Evolutionary conservation across 2,888 invertebrate genomes (phyloP), one percentile per base, ranked within the genome.

Genomic region (Cephus rjabovi): DNA sequence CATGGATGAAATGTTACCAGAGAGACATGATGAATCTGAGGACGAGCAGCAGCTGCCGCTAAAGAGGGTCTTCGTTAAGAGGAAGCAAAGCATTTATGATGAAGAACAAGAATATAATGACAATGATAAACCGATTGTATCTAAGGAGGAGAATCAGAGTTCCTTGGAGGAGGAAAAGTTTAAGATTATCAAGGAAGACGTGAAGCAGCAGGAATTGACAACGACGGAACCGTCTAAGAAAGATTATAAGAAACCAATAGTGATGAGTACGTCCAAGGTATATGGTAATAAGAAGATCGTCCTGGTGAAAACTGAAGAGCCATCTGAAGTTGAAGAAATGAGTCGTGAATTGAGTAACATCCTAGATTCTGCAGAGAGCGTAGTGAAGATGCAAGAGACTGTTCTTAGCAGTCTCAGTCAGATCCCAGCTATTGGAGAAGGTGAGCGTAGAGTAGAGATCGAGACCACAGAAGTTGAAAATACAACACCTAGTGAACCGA

Each of bases 51-150:
- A 94, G 89, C 80, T 94, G 34, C 91, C 94, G 15, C 88, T 94
- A 30, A 94, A 94, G 83, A 93, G 94, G 75, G 94, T 94, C 73
- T 91, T 94, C 77, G 94, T 94, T 77, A 94, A 94, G 83, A 90
- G 94, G 69, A 93, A 94, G 86, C 92, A 94, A 88, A 90, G 91
- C 68, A 89, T 91, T 79, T 91, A 91, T 40, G 91, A 91, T 37
- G 91, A 91, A 77, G 91, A 90, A 73, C 88, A 89, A 31, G 91
- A 91, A 40, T 91, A 91, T 71, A 86, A 87, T 56, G 91, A 91
- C n/a, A 83, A 12, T 23, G 78, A 81, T 33, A 85, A 84, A 6
- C 75, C 73, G 0, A 77, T 82, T 74, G 69, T 79, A 23, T 35
- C 33, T 3, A 3, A 11, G 11, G 71, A 83, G 78, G 75, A 83